A percentile compares a stretch with the other conserved stretches of the same genome.
Conservation (phyloP, 2,888 invertebrate genomes). For the Cabera pusaria region DNA sequence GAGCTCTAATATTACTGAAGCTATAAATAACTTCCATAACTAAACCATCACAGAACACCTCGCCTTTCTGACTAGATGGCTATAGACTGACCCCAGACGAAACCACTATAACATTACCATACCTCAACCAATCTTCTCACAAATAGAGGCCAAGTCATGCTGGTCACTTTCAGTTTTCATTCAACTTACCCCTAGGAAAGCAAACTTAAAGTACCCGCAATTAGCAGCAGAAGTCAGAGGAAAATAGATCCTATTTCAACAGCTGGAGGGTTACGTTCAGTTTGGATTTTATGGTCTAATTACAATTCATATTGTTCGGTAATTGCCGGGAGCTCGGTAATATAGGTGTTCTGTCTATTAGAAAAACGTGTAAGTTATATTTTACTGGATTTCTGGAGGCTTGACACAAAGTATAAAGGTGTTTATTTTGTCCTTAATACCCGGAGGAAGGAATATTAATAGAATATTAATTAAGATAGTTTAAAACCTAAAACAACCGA, state of each 20-base stretch:
- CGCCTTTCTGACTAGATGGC: background rate
- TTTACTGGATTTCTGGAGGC: too few species aligned
- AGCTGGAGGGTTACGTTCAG: slow-evolving; percentile 24
- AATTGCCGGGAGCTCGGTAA: slow-evolving; percentile 29
- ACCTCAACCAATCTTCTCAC: background rate
- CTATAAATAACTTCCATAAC: slow-evolving; percentile 1
- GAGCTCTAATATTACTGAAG: background rate
- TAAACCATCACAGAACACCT: slow-evolving; percentile 1
- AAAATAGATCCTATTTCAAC: slow-evolving; percentile 28
- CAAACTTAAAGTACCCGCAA: slow-evolving; percentile 25
- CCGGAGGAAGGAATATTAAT: too few species aligned
- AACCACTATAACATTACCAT: slow-evolving; percentile 1
- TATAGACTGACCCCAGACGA: slow-evolving; percentile 4
- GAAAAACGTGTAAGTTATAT: too few species aligned
- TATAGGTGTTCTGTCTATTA: too few species aligned
- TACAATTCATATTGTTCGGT: slow-evolving; percentile 36
- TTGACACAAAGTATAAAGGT: too few species aligned
- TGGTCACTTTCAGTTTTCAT: slow-evolving; percentile 12
- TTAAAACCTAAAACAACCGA: too few species aligned
- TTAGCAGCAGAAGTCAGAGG: slow-evolving; percentile 21
- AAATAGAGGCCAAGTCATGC: slow-evolving; percentile 2
- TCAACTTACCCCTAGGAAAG: slow-evolving; percentile 13
- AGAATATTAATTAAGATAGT: too few species aligned
- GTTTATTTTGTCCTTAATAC: too few species aligned
- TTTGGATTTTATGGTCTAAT: slow-evolving; percentile 30